Evolutionary conservation across 2,888 invertebrate species (phyloP), one percentile per base, ranked within the genome.

Genomic region (Augiades crinisus): DNA sequence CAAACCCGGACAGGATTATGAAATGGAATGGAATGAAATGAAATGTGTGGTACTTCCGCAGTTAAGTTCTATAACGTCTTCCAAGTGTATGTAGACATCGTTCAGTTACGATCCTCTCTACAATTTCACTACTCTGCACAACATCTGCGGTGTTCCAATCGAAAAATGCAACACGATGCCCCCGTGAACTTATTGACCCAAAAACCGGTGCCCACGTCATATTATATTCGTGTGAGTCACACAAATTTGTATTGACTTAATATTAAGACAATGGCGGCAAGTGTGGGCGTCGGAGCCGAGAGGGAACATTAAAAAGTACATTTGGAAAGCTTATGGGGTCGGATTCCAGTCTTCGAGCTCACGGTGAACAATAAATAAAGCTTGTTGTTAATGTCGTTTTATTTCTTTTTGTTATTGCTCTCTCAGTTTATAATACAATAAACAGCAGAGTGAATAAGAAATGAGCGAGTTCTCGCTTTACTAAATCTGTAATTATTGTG

Each of bases 191-290:
- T 41, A 16, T 17, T 30, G 30, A 41, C 41, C 41, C 17, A 24
- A 41, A 41, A 41, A 41, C 13, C 41, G n/a, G 4, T 44, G 21
- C 30, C 44, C 33, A 44, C 44, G 33, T 34, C 10, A 31, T n/a
- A n/a, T n/a, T n/a, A 5, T 33, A 12, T n/a, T 34, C 22, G 36
- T 16, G 24, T 34, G 45, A 44, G 10, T 46, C 45, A 46, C 16
- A 24, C 36, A 22, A 19, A 37, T 38, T 5, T 14, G 13, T 45
- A 45, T 45, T 22, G 45, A 22, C 22, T 30, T 22, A 31, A 36
- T 46, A 46, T 46, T 46, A 24, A 46, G 36, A 46, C 45, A 46
- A 46, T 45, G 24, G 34, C 34, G 12, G 8, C n/a, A 14, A 31
- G 17, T 6, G 45, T 45, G 36, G 36, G 45, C 36, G 45, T 36